phyloP scores from a whole-genome alignment of 2,113 vertebrate species.

The Anhinga rufa region DNA sequence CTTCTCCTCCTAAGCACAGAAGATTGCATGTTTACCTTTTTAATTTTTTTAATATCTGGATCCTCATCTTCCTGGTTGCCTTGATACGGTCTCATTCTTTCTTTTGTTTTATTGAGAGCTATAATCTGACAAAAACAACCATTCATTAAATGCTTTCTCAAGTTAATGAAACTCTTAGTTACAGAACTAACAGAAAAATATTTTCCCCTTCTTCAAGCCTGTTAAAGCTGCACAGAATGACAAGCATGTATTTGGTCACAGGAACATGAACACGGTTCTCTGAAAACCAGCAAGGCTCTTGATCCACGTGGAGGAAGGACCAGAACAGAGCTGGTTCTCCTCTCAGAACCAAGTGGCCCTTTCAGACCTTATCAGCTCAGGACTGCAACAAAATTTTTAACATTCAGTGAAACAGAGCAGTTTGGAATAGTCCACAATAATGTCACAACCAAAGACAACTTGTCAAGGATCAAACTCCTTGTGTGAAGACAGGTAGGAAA shows the following conservation, averaged over 20 bases:
- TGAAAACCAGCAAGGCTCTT: neutral
- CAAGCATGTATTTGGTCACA: neutral
- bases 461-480: neutral
- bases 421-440: neutral
- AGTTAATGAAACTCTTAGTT: neutral
- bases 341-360: neutral
- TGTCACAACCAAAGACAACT: neutral
- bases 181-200: neutral
- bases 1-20: neutral
- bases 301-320: neutral
- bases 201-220: neutral
- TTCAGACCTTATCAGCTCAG: neutral
- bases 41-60: constrained; percentile 99
- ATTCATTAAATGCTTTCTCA: neutral
- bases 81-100: constrained; percentile 95
- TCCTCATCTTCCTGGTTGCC: constrained; percentile 90
- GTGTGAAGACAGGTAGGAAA: neutral
- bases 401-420: neutral
- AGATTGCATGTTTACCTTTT: constrained; percentile 81
- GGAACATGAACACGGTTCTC: neutral
- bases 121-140: constrained; percentile 81
- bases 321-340: neutral
- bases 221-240: neutral
- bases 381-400: neutral
- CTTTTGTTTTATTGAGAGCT: constrained; percentile 98